Percentiles rank a stretch among this genome's conserved stretches.
Evolutionary conservation across 2,797 vertebrate species (phyloP).

Genomic region (Anableps anableps): DNA sequence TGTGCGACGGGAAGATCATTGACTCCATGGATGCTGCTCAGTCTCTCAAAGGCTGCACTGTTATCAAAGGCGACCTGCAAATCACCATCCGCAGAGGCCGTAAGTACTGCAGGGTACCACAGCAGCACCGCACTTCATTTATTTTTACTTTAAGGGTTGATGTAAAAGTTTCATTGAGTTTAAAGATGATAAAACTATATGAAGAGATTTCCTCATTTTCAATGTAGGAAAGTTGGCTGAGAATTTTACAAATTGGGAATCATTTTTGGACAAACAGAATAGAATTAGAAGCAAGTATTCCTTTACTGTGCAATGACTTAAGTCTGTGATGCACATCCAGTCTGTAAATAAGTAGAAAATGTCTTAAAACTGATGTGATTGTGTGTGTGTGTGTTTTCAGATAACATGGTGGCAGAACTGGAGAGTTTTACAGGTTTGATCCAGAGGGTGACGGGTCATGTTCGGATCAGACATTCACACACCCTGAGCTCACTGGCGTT

Average conservation of each 20-base stretch:
- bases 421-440: slow-evolving; percentile 97
- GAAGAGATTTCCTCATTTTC: background rate
- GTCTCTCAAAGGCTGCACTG: slow-evolving; percentile 94
- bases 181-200: background rate
- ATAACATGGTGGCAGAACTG: slow-evolving; percentile 95
- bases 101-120: slow-evolving; percentile 79
- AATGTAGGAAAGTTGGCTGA: background rate
- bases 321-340: background rate
- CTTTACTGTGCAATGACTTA: background rate
- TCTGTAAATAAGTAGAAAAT: background rate
- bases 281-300: background rate
- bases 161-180: slow-evolving; percentile 6
- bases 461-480: slow-evolving; percentile 94
- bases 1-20: slow-evolving; percentile 91
- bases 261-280: background rate
- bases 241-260: background rate
- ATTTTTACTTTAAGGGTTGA: slow-evolving; percentile 9
- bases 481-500: slow-evolving; percentile 94
- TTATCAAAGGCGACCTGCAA: slow-evolving; percentile 94
- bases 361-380: slow-evolving; percentile 5
- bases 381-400: slow-evolving; percentile 70
- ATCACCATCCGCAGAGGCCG: slow-evolving; percentile 98
- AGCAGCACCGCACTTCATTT: background rate
- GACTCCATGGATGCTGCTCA: slow-evolving; percentile 96
- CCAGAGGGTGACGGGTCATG: slow-evolving; percentile 93